Evolutionary conservation across 2,113 vertebrate species (phyloP), one percentile per base, ranked within the genome.

Genomic region (Cottus gobio): DNA sequence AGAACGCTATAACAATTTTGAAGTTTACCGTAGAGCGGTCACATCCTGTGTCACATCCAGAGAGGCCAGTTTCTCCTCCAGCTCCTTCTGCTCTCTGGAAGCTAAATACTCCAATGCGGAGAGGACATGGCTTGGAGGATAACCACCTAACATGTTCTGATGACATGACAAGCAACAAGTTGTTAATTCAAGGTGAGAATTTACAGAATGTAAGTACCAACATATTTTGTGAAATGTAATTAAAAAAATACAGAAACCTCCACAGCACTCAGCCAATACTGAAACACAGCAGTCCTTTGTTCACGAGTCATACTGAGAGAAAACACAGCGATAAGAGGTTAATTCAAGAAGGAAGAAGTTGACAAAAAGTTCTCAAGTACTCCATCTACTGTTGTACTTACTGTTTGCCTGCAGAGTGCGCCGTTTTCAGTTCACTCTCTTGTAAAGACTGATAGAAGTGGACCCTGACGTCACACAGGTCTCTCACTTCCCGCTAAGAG

Each of bases 51-150:
- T 85, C 36, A 95, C 90, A 79, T 95, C 89, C 71, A 94, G 73
- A 83, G 85, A 75, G 20, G 89, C 50, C 2, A 93, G 80, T 82
- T 93, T 94, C 69, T 94, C 80, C 71, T 93, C 90, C 31, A 97
- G 87, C 5, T 93, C 93, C 66, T 81, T 85, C 65, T 96, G 94
- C 77, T 95, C 94, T 71, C 91, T 90, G 15, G 87, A 90, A 66
- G 96, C 95, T 75, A 96, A 91, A 85, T 94, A 89, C 79, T 96
- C 92, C 88, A 98, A 56, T 0, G 95, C 94, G 9, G 93, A 93
- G 28, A 97, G 90, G 37, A 97, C 7, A 0, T 97, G 96, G 75
- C 90, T 94, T 0, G 96, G 95, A 12, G 97, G 95, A 71, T 96
- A 92, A 75, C 74, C 50, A 24, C 70, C 79, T 66, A 96, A 75